Base-by-base conservation (phyloP, 2,888 invertebrate species). In the Aradus depressus region DNA sequence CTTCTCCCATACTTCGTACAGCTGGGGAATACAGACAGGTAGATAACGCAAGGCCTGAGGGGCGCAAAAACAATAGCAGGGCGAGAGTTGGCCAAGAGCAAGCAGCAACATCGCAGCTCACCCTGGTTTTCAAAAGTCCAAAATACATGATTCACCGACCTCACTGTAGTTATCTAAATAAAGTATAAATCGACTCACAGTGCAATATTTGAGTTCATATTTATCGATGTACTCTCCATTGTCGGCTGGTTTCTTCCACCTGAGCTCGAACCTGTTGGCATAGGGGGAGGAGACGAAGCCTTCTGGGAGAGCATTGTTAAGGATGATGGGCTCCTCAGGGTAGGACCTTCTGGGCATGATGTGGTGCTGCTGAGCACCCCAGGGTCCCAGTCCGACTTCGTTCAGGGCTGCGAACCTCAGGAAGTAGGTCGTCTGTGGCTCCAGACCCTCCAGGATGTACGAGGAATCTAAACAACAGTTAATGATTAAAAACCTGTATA, bases 171-270 rank as follows among this genome's bases (percentile, higher is more conserved):
- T n/a, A n/a, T n/a, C n/a, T n/a, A n/a, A n/a, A n/a, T n/a, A n/a
- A n/a, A n/a, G n/a, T n/a, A 16, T 5, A 26, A 42, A 26, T 39
- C 38, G 22, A 70, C 76, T 79, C 73, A 88, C 86, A 65, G 81
- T 79, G 67, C 88, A 89, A 68, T 81, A 86, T 65, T 75, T 79
- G 58, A 92, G 75, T 66, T 81, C 76, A 68, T 90, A 92, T 67
- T 74, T 74, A 64, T 86, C 83, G 63, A 92, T 90, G 22, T 82
- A 84, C 68, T 88, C 88, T 6, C 92, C 92, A 68, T 92, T 92
- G 65, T 91, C 85, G 44, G 82, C 80, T 0, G 91, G 90, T 44
- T 84, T 79, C 62, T 78, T 79, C 91, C 91, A 92, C 64, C 80
- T 75, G 18, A 91, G 67, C 64, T 88, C 85, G 65, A 80, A 89